Evolutionary conservation across 2,888 invertebrate species (phyloP).

Genomic region (Pammene fasciana): DNA sequence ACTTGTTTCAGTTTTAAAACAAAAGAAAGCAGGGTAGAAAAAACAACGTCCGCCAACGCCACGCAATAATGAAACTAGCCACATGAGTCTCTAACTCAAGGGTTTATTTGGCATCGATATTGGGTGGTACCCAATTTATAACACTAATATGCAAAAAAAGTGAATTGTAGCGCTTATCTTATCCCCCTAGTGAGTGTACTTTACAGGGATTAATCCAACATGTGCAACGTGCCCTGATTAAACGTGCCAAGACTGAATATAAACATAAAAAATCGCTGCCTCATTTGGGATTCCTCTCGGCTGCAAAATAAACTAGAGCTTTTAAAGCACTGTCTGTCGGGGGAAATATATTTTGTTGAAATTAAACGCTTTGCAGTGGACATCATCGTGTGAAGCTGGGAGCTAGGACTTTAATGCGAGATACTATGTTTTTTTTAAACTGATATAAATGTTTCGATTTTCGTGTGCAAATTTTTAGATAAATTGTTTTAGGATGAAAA

Average conservation of each 20-base stretch:
- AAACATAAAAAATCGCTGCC: slow-evolving; percentile 46
- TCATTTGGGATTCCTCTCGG: slow-evolving; percentile 59
- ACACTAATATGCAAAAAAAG: neutral
- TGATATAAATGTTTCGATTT: too few relatives aligned
- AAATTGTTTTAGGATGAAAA: too few relatives aligned
- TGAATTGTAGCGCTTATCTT: slow-evolving; percentile 26
- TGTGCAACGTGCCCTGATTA: slow-evolving; percentile 40
- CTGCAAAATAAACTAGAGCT: slow-evolving; percentile 55
- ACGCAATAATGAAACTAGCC: too few relatives aligned
- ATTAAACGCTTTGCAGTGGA: slow-evolving; percentile 51
- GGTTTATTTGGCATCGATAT: too few relatives aligned
- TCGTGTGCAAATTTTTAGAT: too few relatives aligned
- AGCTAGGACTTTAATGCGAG: neutral
- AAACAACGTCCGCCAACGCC: too few relatives aligned
- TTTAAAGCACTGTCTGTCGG: slow-evolving; percentile 50
- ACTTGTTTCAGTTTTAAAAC: too few relatives aligned
- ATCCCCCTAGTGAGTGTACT: slow-evolving; percentile 40
- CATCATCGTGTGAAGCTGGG: slow-evolving; percentile 48
- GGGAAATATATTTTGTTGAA: slow-evolving; percentile 56
- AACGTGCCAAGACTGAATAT: slow-evolving; percentile 42
- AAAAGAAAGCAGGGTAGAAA: too few relatives aligned
- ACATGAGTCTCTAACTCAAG: too few relatives aligned
- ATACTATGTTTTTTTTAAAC: neutral
- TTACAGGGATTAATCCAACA: slow-evolving; percentile 44
- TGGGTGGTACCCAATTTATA: too few relatives aligned